Conservation (phyloP, 2,888 invertebrate genomes). For the Druceiella hillmani region DNA sequence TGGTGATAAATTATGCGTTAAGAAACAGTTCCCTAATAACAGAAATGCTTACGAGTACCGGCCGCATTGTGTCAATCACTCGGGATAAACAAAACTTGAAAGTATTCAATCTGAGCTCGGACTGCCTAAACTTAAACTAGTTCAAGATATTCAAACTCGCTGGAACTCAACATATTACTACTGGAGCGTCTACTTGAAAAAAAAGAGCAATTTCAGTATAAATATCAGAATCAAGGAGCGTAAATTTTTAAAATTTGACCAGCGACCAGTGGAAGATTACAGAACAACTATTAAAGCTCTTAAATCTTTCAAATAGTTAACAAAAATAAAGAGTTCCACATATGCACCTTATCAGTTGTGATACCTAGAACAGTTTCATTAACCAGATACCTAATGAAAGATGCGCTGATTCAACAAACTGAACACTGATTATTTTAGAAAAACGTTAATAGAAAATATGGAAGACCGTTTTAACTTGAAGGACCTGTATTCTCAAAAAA, state of each 20-base stretch:
- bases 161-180: conserved; percentile 7
- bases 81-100: too few species aligned
- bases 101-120: too few species aligned
- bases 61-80: too few species aligned
- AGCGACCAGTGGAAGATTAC: conserved; percentile 6
- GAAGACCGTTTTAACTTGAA: conserved; percentile 5
- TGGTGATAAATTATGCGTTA: conserved; percentile 6
- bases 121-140: conserved; percentile 5
- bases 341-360: conserved; percentile 7
- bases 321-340: conserved; percentile 9
- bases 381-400: conserved; percentile 8
- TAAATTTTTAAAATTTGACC: too few species aligned
- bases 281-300: too few species aligned
- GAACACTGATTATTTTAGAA: too few species aligned
- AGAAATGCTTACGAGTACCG: too few species aligned
- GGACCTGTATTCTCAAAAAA: conserved; percentile 8
- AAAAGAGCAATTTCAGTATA: too few species aligned
- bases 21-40: too few species aligned
- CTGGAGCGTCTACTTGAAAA: conserved; percentile 7
- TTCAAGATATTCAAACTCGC: conserved; percentile 6
- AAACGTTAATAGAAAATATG: conserved; percentile 10
- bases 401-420: conserved; percentile 4
- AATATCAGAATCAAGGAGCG: too few species aligned
- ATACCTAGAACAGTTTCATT: conserved; percentile 7
- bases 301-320: conserved; percentile 5